phyloP scores from a whole-genome alignment of 2,888 invertebrate genomes.

The Andrena bucephala region DNA sequence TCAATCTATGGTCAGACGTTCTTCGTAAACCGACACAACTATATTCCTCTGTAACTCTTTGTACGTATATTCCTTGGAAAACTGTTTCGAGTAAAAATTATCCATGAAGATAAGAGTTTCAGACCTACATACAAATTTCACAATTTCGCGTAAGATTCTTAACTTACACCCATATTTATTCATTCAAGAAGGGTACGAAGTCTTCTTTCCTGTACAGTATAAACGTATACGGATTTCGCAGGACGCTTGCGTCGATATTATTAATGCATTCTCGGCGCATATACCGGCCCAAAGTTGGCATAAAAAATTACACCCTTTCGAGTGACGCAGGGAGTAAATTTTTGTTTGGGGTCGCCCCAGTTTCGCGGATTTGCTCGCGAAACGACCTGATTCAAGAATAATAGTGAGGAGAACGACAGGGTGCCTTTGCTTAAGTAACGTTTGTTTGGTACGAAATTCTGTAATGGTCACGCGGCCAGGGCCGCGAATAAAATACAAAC shows the following conservation, averaged over 20 bases:
- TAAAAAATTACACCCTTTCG: neutral
- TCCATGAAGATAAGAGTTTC: neutral
- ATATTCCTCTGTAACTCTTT: no score
- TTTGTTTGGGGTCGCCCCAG: constrained; percentile 37
- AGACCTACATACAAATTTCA: neutral
- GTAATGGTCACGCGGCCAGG: constrained; percentile 19
- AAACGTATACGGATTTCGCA: neutral
- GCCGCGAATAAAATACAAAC: constrained; percentile 41
- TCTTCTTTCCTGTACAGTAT: neutral
- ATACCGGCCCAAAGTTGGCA: neutral
- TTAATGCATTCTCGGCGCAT: neutral
- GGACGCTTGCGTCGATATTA: neutral
- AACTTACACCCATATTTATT: neutral
- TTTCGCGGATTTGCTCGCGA: constrained; percentile 41
- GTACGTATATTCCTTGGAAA: no score
- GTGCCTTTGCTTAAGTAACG: constrained; percentile 33
- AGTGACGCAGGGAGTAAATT: constrained; percentile 36
- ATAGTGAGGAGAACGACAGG: constrained; percentile 23
- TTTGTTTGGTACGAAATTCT: constrained; percentile 56
- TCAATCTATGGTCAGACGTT: no score
- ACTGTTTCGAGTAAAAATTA: neutral
- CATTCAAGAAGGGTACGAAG: neutral
- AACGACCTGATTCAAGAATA: constrained; percentile 37
- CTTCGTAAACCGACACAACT: no score
- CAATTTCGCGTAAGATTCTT: no score